These are phyloP conservation scores for Circaetus cinerascens DNA, from an alignment of 2,113 vertebrate species.

Conservation along the genomic window DNA sequence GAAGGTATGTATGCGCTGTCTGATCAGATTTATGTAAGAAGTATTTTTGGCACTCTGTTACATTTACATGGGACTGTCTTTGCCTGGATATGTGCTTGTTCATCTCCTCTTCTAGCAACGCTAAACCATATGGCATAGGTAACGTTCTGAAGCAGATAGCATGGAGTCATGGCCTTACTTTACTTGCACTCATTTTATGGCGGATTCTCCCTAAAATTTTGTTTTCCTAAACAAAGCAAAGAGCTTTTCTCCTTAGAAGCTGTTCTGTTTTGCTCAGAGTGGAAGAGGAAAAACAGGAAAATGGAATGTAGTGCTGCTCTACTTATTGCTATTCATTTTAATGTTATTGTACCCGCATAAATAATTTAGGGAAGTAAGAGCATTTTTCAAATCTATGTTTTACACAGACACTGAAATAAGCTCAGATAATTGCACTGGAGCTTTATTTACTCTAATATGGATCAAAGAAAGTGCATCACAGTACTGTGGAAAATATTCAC, in stretches of 20 bases:
- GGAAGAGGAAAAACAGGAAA: neutral
- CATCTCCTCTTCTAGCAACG: neutral
- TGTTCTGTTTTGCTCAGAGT: neutral
- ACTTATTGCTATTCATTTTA: neutral
- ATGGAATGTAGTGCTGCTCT: neutral
- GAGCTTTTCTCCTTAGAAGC: neutral
- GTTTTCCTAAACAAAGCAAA: neutral
- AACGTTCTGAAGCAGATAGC: neutral
- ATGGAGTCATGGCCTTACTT: neutral
- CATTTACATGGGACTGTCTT: neutral
- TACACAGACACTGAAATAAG: neutral
- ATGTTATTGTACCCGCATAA: neutral
- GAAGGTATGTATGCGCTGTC: neutral
- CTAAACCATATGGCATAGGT: neutral
- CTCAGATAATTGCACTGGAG: conserved; percentile 12
- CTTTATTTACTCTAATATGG: neutral
- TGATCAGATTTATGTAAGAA: neutral
- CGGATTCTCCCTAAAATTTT: neutral
- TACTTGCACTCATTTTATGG: neutral
- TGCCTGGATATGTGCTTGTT: neutral
- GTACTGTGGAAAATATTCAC: neutral
- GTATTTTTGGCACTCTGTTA: neutral
- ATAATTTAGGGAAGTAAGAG: conserved; percentile 1
- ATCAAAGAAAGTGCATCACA: conserved; percentile 19
- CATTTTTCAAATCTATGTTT: neutral